Evolutionary conservation across 2,113 vertebrate species (phyloP), one percentile per base, ranked within the genome.

Genomic region (Prolemur simus): DNA sequence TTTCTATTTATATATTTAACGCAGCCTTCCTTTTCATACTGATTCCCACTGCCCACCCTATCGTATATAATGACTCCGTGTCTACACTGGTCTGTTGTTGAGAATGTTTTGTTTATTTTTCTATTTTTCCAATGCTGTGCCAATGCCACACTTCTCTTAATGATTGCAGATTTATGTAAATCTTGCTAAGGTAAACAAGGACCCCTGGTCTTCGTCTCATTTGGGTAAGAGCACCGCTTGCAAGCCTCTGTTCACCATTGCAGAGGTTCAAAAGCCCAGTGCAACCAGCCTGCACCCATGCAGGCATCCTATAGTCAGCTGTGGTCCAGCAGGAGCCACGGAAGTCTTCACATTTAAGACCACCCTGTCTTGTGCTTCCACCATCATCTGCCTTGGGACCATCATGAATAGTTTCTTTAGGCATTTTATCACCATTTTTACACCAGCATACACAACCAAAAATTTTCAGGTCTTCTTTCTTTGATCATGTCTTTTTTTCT

Each of bases 211-310:
- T 8, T 60, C 18, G 18, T 18, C 1, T 29, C 5, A 63, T 49
- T 14, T 45, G 7, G 13, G 32, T 15, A 42, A n/a, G 13, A 80
- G 1, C 1, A 1, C 15, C 54, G 6, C 64, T 69, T 56, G 6
- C 29, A 12, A 37, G 32, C 9, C 49, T 52, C 56, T 5, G 3
- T 0, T 3, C 27, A 42, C 17, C 1, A 17, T 2, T 7, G 2
- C 39, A 73, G 32, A 89, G 56, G 21, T 85, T 17, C 10, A 23
- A 37, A 58, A 47, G 8, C 27, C 60, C 58, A 18, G 56, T 3
- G 23, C 8, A 71, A 2, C 7, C 25, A 32, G 5, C 25, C 56
- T 77, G 17, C 32, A 47, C 71, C 23, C 37, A 47, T 9, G 0
- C 21, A 52, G 10, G 14, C 4, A 4, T 58, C 3, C 37, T 39